Conservation (phyloP, 2,113 vertebrate genomes). For the Misgurnus anguillicaudatus region DNA sequence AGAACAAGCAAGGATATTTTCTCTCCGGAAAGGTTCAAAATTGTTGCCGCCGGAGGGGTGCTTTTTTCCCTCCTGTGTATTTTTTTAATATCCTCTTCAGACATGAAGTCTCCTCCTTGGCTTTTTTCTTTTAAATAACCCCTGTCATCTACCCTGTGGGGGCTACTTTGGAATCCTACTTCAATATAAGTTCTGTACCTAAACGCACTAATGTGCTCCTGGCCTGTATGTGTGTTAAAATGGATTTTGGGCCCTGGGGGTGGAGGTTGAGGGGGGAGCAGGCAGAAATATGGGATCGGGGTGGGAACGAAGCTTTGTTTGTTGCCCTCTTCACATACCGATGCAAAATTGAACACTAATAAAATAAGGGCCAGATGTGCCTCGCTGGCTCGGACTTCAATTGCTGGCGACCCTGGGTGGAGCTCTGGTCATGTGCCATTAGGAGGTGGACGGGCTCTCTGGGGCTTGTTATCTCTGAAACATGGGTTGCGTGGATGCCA, state of each 20-base stretch:
- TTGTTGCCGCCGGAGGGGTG: slow-evolving; percentile 71
- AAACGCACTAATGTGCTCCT: slow-evolving; percentile 66
- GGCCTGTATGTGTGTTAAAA: slow-evolving; percentile 59
- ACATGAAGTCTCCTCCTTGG: slow-evolving; percentile 70
- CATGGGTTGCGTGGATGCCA: slow-evolving; percentile 64
- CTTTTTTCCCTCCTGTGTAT: slow-evolving; percentile 65
- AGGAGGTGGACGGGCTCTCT: slow-evolving; percentile 63
- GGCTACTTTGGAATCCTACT: slow-evolving; percentile 69
- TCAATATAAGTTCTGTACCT: slow-evolving; percentile 71
- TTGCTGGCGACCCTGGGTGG: slow-evolving; percentile 61
- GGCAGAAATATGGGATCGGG: slow-evolving; percentile 67
- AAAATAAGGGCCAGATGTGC: slow-evolving; percentile 80
- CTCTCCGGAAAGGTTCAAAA: slow-evolving; percentile 71
- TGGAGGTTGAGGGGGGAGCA: slow-evolving; percentile 29
- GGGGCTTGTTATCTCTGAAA: slow-evolving; percentile 65
- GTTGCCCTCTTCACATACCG: slow-evolving; percentile 72
- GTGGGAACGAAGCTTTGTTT: slow-evolving; percentile 72
- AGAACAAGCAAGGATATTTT: slow-evolving; percentile 53
- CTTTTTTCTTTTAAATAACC: slow-evolving; percentile 73
- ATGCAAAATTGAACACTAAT: slow-evolving; percentile 71
- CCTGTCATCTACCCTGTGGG: slow-evolving; percentile 72
- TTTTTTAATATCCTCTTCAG: slow-evolving; percentile 83
- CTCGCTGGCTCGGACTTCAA: slow-evolving; percentile 68
- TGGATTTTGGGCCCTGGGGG: slow-evolving; percentile 51
- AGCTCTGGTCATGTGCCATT: slow-evolving; percentile 62